Percentiles rank a stretch among this genome's conserved stretches.
Conservation (phyloP, 2,113 vertebrate species). For the Oreochromis tanganicae region DNA sequence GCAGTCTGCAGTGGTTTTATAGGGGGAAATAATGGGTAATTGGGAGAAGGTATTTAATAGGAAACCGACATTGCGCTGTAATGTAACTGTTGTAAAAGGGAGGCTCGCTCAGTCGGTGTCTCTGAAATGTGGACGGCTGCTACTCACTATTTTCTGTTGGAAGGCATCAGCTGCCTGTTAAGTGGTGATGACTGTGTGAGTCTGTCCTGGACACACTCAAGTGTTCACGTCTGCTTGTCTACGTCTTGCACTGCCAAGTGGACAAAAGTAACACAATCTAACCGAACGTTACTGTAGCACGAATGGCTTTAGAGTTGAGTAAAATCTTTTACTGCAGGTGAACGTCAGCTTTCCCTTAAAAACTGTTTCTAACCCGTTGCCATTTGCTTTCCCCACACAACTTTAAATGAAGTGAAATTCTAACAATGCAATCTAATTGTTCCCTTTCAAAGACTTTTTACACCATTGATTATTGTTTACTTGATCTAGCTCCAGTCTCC, state of each 20-base stretch:
- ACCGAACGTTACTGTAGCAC: not conserved
- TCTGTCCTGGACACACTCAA: conserved; percentile 5
- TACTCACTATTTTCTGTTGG: conserved; percentile 43
- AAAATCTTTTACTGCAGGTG: not conserved
- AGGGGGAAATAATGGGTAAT: conserved; percentile 78
- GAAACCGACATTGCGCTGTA: conserved; percentile 63
- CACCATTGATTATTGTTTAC: conserved; percentile 21
- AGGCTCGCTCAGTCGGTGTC: conserved; percentile 48
- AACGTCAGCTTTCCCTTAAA: not conserved
- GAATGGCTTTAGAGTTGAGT: not conserved
- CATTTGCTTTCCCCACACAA: not conserved
- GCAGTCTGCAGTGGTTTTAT: conserved; percentile 76
- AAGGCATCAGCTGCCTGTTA: conserved; percentile 37
- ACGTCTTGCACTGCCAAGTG: not conserved
- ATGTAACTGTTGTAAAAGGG: conserved; percentile 64
- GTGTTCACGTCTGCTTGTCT: conserved; percentile 14
- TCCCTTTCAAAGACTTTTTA: not conserved
- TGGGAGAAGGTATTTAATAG: conserved; percentile 79
- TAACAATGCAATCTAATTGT: not conserved
- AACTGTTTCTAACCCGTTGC: not conserved
- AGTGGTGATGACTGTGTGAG: conserved; percentile 38
- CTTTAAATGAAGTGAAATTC: not conserved
- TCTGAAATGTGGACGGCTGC: conserved; percentile 40
- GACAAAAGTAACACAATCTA: not conserved
- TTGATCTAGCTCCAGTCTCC: conserved; percentile 5